These are phyloP conservation scores for Archilochus colubris DNA, from an alignment of 2,113 vertebrate species.

Conservation along the genomic window DNA sequence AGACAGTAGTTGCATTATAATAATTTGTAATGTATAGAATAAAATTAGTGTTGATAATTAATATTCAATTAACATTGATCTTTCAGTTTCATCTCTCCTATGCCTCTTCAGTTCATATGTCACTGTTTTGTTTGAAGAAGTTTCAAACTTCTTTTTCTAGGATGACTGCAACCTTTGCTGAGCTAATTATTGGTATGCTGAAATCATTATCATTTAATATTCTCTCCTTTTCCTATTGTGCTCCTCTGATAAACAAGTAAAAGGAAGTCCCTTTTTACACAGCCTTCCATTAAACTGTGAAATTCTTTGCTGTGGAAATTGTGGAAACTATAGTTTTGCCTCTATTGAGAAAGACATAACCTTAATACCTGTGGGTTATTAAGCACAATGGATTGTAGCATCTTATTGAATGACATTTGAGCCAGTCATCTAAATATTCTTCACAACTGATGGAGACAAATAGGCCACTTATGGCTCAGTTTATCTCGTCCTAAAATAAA, in stretches of 20 bases:
- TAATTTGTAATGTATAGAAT: not conserved
- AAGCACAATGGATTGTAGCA: not conserved
- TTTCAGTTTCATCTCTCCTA: not conserved
- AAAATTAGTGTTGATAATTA: not conserved
- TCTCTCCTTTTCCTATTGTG: constrained; percentile 8
- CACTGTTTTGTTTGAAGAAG: not conserved
- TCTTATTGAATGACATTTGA: not conserved
- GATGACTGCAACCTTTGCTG: not conserved
- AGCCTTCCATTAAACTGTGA: constrained; percentile 24
- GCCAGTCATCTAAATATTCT: not conserved
- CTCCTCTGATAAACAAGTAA: constrained; percentile 19
- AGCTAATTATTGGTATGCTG: constrained; percentile 4
- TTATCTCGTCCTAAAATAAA: not conserved
- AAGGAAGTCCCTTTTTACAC: not conserved
- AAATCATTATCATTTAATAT: constrained; percentile 27
- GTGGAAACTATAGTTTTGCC: not conserved
- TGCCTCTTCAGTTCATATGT: not conserved
- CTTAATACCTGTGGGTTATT: fast-evolving
- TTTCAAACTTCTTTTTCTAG: not conserved
- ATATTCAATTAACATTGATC: constrained; percentile 10
- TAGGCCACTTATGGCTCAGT: not conserved
- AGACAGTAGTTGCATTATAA: not conserved
- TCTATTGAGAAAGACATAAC: not conserved
- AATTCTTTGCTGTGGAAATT: not conserved
- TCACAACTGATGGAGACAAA: not conserved